These are phyloP conservation scores for Jaculus jaculus DNA, from an alignment of 2,113 vertebrate genomes.

Conservation along the genomic window DNA sequence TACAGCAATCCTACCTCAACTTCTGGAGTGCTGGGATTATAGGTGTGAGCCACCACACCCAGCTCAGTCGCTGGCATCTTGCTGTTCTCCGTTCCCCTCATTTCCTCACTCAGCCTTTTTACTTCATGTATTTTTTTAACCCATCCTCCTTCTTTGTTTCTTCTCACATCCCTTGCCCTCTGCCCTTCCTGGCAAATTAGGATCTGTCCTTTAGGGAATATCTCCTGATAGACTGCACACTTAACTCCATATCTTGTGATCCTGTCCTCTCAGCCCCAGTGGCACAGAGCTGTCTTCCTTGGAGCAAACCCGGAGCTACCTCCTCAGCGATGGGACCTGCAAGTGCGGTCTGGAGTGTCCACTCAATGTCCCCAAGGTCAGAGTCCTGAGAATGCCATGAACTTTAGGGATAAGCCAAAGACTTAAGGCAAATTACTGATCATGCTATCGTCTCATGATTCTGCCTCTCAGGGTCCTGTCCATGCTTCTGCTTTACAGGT, in stretches of 20 bases:
- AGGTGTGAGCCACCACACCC: too few relatives aligned
- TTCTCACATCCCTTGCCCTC: not conserved
- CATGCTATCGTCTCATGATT: not conserved
- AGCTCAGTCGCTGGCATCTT: too few relatives aligned
- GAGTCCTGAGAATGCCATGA: conserved; percentile 31
- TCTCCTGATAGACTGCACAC: not conserved
- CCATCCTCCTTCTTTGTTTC: not conserved
- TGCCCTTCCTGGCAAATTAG: not conserved
- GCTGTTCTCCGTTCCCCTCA: not conserved
- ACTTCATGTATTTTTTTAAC: not conserved
- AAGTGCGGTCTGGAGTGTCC: conserved; percentile 95
- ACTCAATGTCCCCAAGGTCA: conserved; percentile 92
- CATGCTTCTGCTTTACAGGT: conserved; percentile 83
- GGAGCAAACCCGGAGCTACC: conserved; percentile 92
- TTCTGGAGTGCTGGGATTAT: too few relatives aligned
- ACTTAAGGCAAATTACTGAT: not conserved
- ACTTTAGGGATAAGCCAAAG: not conserved
- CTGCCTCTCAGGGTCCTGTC: conserved; percentile 1
- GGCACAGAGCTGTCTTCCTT: conserved; percentile 89
- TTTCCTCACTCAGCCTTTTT: not conserved
- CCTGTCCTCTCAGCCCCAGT: conserved; percentile 86
- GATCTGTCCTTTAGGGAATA: not conserved
- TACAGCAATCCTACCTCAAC: too few relatives aligned
- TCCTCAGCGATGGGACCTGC: conserved; percentile 94
- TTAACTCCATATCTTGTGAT: conserved; percentile 40